These are phyloP conservation scores for Callaeas wilsoni DNA, from an alignment of 2,113 vertebrate genomes.

Conservation along the genomic window DNA sequence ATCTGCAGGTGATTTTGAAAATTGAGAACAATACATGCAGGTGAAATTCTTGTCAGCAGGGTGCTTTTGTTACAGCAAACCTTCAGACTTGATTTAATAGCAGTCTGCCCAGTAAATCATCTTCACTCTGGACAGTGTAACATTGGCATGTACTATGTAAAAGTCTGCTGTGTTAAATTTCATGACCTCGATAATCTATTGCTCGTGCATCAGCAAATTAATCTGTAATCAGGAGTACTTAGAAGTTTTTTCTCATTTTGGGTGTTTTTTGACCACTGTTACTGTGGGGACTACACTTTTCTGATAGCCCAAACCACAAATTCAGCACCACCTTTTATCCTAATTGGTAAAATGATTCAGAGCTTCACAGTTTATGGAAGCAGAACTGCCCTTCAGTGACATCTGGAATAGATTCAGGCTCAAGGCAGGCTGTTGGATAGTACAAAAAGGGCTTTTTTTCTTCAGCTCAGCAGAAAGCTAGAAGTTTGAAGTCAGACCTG, in stretches of 20 bases:
- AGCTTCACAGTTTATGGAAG: not conserved
- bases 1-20: not conserved
- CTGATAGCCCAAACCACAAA: not conserved
- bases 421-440: not conserved
- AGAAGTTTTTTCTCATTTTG: not conserved
- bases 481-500: not conserved
- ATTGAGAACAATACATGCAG: not conserved
- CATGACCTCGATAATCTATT: not conserved
- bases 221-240: not conserved
- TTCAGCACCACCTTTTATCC: not conserved
- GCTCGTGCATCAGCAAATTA: not conserved
- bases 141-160: not conserved
- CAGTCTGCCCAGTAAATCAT: not conserved
- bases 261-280: not conserved
- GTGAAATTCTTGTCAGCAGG: not conserved
- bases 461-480: not conserved
- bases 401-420: not conserved
- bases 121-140: not conserved
- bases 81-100: not conserved
- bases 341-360: not conserved
- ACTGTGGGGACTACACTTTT: not conserved
- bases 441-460: not conserved
- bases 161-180: not conserved
- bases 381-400: not conserved
- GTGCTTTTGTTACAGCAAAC: not conserved